phyloP scores from a whole-genome alignment of 37 sponge, comb jelly and placozoan genomes.

The Ianthella basta region DNA sequence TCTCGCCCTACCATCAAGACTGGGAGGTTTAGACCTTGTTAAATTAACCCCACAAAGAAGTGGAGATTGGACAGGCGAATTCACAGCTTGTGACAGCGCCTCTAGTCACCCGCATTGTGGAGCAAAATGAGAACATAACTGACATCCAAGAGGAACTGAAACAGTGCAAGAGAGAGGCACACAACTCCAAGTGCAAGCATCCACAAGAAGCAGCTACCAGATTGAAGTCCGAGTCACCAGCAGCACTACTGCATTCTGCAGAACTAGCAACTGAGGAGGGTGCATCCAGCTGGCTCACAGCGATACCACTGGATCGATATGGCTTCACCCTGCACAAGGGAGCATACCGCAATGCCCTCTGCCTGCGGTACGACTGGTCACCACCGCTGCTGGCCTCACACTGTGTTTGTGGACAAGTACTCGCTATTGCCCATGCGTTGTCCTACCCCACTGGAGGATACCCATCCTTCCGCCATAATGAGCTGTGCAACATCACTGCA shows the following conservation, averaged over 20 bases:
- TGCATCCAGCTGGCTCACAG: constrained; percentile 3
- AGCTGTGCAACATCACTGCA: background rate
- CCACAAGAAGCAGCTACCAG: background rate
- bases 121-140: background rate
- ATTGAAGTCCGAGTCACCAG: background rate
- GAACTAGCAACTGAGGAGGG: constrained; percentile 5
- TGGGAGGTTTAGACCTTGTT: constrained; percentile 4
- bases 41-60: constrained; percentile 17
- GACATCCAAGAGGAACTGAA: constrained; percentile 13
- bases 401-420: constrained; percentile 3
- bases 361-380: background rate
- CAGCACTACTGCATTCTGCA: background rate
- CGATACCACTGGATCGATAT: background rate
- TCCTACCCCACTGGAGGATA: too few species aligned
- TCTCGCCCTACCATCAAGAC: background rate
- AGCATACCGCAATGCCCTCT: background rate
- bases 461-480: background rate
- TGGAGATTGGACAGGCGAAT: background rate
- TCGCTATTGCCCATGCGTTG: background rate
- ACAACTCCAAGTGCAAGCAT: background rate
- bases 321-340: background rate
- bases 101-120: background rate
- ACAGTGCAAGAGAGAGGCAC: constrained; percentile 10
- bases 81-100: background rate
- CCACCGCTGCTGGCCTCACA: constrained; percentile 2